Evolutionary conservation across 2,113 vertebrate genomes (phyloP), one percentile per base, ranked within the genome.

Genomic region (Brachyhypopomus gauderio): DNA sequence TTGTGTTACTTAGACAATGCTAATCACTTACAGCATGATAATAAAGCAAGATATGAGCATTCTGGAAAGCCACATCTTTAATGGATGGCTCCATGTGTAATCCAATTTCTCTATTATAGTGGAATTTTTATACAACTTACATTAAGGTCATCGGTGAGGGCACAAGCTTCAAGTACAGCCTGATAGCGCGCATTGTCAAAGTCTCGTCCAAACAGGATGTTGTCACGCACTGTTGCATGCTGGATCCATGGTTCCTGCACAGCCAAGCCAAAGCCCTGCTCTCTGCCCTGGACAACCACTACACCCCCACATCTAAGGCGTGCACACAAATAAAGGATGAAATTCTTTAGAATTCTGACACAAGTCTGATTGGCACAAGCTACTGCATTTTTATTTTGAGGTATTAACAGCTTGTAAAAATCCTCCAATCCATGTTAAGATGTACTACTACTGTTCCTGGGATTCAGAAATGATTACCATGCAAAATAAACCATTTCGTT

Each of bases 241-340:
- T 98, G 98, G 85, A 99, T 96, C 98, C 98, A 99, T 23, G 97
- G 93, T 78, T 99, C 98, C 92, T 99, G 97, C 2, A 94, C 88
- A 17, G 93, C 94, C 84, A 98, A 89, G 25, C 95, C 96, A 71
- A 99, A 98, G 77, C 98, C 98, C 38, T 85, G 84, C 77, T 95
- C 94, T 86, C 94, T 89, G 66, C 92, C 92, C 16, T 90, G 90
- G 9, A 98, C 90, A 1, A 92, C 94, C 9, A 98, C 89, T 25
- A 22, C 90, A 0, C 97, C 97, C 19, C 85, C 87, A 56, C 89
- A 89, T 88, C 98, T 99, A 91, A 48, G 87, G 64, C 88, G 30
- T 55, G 66, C 77, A 85, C 6, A 56, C 59, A 17, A 25, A 25
- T 52, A 48, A 16, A 20, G 36, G 14, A n/a, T 52, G 0, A 8